Percentiles rank a stretch among this genome's conserved stretches.
These are phyloP conservation scores for Pollenia griseotomentosa DNA, from an alignment of 2,888 invertebrate species.

Conservation along the genomic window DNA sequence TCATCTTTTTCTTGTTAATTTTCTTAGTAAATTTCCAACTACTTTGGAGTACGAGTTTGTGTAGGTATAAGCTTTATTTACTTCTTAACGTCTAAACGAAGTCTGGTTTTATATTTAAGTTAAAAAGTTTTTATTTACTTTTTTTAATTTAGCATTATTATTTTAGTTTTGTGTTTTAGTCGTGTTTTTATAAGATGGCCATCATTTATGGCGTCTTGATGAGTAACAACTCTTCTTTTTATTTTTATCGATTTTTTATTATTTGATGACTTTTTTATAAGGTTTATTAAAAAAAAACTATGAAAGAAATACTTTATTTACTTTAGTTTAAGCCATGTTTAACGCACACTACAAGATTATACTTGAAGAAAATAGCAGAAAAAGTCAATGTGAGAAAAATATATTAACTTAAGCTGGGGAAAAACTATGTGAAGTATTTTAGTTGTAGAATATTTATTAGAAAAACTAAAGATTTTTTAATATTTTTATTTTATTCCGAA, in stretches of 20 bases:
- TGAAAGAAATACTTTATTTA: slow-evolving; percentile 48
- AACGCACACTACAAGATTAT: background rate
- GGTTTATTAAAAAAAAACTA: slow-evolving; percentile 9
- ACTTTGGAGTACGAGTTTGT: slow-evolving; percentile 9
- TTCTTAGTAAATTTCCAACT: slow-evolving; percentile 23
- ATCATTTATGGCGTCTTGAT: slow-evolving; percentile 72
- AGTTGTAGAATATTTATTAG: too few species aligned
- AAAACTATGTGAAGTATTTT: too few species aligned
- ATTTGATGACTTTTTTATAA: slow-evolving; percentile 38
- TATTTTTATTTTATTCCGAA: too few species aligned
- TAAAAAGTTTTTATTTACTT: background rate
- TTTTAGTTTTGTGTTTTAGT: slow-evolving; percentile 52
- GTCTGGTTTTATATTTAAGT: slow-evolving; percentile 40
- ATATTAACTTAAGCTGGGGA: too few species aligned
- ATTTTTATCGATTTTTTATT: slow-evolving; percentile 14
- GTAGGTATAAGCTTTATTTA: slow-evolving; percentile 4
- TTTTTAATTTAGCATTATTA: slow-evolving; percentile 48
- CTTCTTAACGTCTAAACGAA: slow-evolving; percentile 33
- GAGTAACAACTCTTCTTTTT: slow-evolving; percentile 64
- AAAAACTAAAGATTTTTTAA: too few species aligned
- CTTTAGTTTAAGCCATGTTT: slow-evolving; percentile 37
- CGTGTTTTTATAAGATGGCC: slow-evolving; percentile 65
- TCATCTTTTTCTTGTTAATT: background rate
- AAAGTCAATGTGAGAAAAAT: background rate
- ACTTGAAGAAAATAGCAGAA: background rate